These are phyloP conservation scores for Neoniphon sammara DNA, from an alignment of 2,797 vertebrate genomes.

Conservation along the genomic window DNA sequence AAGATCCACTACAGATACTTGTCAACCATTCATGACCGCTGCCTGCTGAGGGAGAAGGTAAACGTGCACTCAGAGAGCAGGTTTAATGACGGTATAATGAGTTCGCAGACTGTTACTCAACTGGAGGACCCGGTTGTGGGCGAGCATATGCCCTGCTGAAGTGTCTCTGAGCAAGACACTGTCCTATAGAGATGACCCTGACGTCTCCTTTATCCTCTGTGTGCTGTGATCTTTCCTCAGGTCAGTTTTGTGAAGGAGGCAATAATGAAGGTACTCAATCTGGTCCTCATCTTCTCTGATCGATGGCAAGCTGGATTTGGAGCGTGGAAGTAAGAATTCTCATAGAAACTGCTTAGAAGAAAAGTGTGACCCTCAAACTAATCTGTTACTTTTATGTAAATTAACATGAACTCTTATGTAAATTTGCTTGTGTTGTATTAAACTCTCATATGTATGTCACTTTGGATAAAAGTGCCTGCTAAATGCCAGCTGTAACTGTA, in stretches of 20 bases:
- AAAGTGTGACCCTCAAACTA: no score
- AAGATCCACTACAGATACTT: conserved; percentile 98
- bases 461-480: no score
- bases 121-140: not conserved
- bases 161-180: no score
- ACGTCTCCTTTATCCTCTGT: not conserved
- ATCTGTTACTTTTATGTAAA: no score
- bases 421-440: no score
- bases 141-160: not conserved
- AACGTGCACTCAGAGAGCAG: not conserved
- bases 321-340: conserved; percentile 91
- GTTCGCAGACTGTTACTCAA: no score
- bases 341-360: not conserved
- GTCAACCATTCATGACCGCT: conserved; percentile 97
- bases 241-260: conserved; percentile 99
- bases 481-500: no score
- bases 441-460: no score
- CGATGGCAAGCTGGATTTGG: conserved; percentile 96
- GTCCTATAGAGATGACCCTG: no score
- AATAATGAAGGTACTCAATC: conserved; percentile 98
- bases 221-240: conserved; percentile 74
- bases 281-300: conserved; percentile 97
- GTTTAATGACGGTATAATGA: no score
- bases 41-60: conserved; percentile 97
- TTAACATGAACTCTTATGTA: no score